Evolutionary conservation across 2,888 invertebrate species (phyloP), one percentile per base, ranked within the genome.

Genomic region (Acleris cristana): DNA sequence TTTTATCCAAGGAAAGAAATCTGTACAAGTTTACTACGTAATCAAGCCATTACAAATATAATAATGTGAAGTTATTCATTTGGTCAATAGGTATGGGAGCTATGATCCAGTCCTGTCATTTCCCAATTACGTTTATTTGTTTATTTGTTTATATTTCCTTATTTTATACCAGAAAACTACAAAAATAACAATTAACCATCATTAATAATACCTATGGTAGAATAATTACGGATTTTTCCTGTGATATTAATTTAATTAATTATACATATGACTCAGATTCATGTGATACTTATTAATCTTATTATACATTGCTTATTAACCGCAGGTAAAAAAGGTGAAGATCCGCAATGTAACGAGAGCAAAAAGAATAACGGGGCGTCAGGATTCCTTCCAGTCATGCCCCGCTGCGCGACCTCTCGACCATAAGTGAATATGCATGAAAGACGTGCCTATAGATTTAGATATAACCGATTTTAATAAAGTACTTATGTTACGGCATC

Each of bases 281-380:
- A 23, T 21, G 54, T 58, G 19, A 34, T 63, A 56, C n/a, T n/a
- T n/a, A n/a, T n/a, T n/a, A n/a, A n/a, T 62, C 57, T 52, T 57
- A 7, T 44, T 70, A 72, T 60, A 72, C 75, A 78, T 75, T 76
- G 76, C 76, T 72, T 72, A 73, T 73, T 71, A 62, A 79, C 77
- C 76, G 73, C 76, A 75, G 48, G 48, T 65, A 75, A 77, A 73
- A 69, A 76, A 85, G 84, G 81, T 86, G 77, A 88, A 88, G 81
- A 86, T 83, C 82, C 84, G 81, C 85, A 75, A 79, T 68, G 74
- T 76, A 81, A 82, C 77, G 73, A 76, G 79, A 84, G 81, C 82
- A 89, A 88, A 89, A 89, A 85, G 83, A 85, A 80, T 86, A 89
- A 88, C 85, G 87, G 86, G 76, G 80, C 82, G 81, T 82, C 86